These are phyloP conservation scores for Hipposideros larvatus DNA, from an alignment of 2,797 vertebrate genomes.

Conservation along the genomic window DNA sequence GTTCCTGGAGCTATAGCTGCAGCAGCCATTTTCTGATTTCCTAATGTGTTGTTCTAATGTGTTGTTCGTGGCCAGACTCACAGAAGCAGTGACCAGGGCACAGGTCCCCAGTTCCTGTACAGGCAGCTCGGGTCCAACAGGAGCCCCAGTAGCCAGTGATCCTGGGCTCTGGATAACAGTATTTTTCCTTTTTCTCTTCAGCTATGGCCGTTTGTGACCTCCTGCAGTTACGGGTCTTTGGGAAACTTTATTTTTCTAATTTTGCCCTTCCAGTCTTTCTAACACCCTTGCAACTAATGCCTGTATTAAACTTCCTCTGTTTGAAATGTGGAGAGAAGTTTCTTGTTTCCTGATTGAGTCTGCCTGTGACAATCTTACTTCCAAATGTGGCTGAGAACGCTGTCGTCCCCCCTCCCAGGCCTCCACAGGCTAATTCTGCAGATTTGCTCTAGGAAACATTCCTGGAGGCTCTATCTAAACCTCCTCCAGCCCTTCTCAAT, in stretches of 20 bases:
- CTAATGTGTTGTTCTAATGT: neutral
- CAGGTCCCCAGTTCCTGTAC: neutral
- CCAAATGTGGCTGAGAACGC: neutral
- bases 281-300: neutral
- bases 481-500: neutral
- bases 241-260: neutral
- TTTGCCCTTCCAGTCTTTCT: neutral
- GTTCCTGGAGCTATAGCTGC: neutral
- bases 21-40: neutral
- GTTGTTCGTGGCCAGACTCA: neutral
- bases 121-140: neutral
- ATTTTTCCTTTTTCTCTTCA: neutral
- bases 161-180: neutral
- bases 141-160: neutral
- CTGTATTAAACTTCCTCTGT: neutral
- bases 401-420: neutral
- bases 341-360: neutral
- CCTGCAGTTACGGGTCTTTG: neutral
- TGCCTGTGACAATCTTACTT: neutral
- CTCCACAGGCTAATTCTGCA: neutral
- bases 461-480: neutral
- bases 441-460: neutral
- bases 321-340: neutral
- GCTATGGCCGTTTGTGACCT: neutral
- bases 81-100: no score